phyloP scores from a whole-genome alignment of 2,113 vertebrate genomes.

The Choloepus hoffmanni region DNA sequence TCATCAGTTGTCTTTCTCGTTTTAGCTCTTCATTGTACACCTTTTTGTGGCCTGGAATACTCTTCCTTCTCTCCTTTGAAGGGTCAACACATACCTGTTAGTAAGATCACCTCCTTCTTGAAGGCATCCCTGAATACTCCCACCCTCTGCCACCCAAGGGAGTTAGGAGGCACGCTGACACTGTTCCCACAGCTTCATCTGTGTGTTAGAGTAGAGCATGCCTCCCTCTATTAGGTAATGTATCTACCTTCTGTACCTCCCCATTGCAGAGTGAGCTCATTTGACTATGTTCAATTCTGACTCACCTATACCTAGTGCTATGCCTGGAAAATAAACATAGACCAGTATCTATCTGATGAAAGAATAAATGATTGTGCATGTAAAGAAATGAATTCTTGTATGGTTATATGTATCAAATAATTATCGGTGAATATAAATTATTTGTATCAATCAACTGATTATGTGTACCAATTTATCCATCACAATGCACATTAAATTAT shows the following conservation, averaged over 20 bases:
- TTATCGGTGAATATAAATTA: neutral
- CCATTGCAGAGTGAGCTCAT: neutral
- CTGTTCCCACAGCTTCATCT: neutral
- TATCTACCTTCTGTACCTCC: neutral
- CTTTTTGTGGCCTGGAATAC: neutral
- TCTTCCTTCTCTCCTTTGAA: neutral
- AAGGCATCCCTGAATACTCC: neutral
- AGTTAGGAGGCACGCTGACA: neutral
- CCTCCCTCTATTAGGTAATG: neutral
- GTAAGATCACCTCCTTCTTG: neutral
- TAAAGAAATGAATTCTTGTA: neutral
- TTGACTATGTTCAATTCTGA: neutral
- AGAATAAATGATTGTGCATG: neutral
- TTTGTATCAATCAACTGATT: neutral
- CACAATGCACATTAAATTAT: neutral
- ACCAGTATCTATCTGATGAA: neutral
- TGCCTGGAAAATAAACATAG: neutral
- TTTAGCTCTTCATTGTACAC: slow-evolving; percentile 40
- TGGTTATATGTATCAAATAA: neutral
- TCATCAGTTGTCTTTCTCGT: neutral
- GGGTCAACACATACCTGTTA: neutral
- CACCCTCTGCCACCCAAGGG: neutral
- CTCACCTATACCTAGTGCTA: neutral
- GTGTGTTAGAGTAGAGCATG: neutral
- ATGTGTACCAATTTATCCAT: neutral